phyloP scores from a whole-genome alignment of 2,797 vertebrate genomes.

The Erpetoichthys calabaricus region DNA sequence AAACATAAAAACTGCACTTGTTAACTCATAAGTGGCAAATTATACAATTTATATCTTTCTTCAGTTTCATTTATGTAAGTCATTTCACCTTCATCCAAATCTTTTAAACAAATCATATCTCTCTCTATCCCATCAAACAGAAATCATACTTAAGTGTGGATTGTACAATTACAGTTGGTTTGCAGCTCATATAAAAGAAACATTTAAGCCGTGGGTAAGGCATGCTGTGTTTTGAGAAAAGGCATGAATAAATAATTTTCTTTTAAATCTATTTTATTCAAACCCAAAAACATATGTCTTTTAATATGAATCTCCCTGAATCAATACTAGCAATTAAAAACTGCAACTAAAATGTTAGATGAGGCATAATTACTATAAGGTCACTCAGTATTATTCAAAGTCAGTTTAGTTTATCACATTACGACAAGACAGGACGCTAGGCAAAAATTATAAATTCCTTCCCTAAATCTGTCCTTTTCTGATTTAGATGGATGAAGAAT shows the following conservation, averaged over 20 bases:
- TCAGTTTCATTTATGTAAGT: too few relatives aligned
- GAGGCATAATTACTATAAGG: constrained; percentile 91
- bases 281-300: constrained; percentile 63
- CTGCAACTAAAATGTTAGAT: constrained; percentile 80
- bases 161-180: too few relatives aligned
- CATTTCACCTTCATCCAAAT: too few relatives aligned
- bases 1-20: too few relatives aligned
- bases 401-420: constrained; percentile 98
- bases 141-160: constrained; percentile 3
- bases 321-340: constrained; percentile 87
- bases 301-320: constrained; percentile 78
- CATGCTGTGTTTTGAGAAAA: constrained; percentile 2
- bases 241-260: constrained; percentile 18
- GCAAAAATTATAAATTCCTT: constrained; percentile 98
- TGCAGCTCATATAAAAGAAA: too few relatives aligned
- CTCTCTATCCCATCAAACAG: background rate
- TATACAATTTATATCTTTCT: too few relatives aligned
- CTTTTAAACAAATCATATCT: too few relatives aligned
- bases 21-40: too few relatives aligned
- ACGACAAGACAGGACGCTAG: constrained; percentile 85
- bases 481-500: constrained; percentile 99
- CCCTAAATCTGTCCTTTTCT: constrained; percentile 97
- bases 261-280: constrained; percentile 14
- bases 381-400: constrained; percentile 97
- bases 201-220: too few relatives aligned